Evolutionary conservation across 2,113 vertebrate genomes (phyloP).

Genomic region (Hyaena hyaena): DNA sequence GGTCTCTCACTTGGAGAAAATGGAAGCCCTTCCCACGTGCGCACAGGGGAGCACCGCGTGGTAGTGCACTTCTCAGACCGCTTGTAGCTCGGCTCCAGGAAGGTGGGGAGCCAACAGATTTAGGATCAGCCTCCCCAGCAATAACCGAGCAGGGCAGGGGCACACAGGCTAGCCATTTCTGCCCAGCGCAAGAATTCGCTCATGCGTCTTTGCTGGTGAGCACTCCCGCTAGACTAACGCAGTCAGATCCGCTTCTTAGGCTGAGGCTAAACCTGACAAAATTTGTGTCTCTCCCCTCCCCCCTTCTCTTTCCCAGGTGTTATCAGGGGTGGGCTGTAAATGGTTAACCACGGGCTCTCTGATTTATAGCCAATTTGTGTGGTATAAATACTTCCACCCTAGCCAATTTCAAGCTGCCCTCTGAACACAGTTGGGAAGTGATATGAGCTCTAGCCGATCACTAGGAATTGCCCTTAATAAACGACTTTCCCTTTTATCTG

Average conservation of each 20-base stretch:
- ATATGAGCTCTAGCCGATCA: neutral
- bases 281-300: neutral
- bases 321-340: too few species aligned
- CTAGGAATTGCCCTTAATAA: neutral
- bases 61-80: fast-evolving
- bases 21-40: fast-evolving
- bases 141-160: fast-evolving
- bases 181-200: too few species aligned
- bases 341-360: neutral
- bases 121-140: neutral
- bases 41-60: fast-evolving
- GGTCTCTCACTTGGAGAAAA: neutral
- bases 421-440: neutral
- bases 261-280: neutral
- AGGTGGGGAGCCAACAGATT: neutral
- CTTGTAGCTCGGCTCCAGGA: neutral
- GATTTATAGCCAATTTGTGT: neutral
- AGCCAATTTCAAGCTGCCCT: neutral
- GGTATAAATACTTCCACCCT: neutral
- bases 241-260: neutral
- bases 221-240: neutral
- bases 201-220: too few species aligned
- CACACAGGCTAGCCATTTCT: neutral
- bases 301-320: neutral
- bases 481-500: neutral